Evolutionary conservation across 2,797 vertebrate species (phyloP).

Genomic region (Epinephelus malabaricus): DNA sequence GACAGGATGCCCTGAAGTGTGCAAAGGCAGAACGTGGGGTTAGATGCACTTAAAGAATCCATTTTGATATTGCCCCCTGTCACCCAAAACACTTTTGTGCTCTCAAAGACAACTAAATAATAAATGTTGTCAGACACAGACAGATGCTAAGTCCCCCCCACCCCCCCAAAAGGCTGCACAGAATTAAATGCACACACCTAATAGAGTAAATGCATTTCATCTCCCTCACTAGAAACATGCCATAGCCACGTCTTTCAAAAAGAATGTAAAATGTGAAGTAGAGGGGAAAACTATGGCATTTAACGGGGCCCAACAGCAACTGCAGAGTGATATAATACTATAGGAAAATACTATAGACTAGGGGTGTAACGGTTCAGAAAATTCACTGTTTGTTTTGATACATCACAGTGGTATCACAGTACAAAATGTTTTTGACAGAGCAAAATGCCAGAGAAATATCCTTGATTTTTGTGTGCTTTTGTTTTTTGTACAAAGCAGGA

Average conservation of each 20-base stretch:
- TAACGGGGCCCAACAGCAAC: neutral
- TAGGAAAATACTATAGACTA: neutral
- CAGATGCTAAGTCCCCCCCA: slow-evolving; percentile 55
- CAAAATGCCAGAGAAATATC: too few species aligned
- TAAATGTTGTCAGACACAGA: slow-evolving; percentile 74
- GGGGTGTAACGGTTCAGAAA: too few species aligned
- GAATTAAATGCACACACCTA: slow-evolving; percentile 80
- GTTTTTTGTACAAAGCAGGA: too few species aligned
- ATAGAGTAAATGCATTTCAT: slow-evolving; percentile 76
- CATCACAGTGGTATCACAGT: too few species aligned
- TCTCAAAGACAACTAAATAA: slow-evolving; percentile 85
- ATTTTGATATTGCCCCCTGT: slow-evolving; percentile 76
- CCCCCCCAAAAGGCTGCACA: slow-evolving; percentile 57
- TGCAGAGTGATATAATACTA: neutral
- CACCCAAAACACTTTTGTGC: slow-evolving; percentile 76
- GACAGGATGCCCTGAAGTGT: slow-evolving; percentile 80
- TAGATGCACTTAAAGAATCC: slow-evolving; percentile 72
- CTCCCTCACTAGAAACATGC: slow-evolving; percentile 19
- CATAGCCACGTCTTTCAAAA: slow-evolving; percentile 4
- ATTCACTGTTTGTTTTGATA: too few species aligned
- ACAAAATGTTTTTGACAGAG: too few species aligned
- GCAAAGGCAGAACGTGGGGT: slow-evolving; percentile 49
- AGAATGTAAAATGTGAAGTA: slow-evolving; percentile 22
- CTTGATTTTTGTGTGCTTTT: too few species aligned
- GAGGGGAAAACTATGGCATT: neutral